Conservation (phyloP, 2,797 vertebrate species). For the Halcyon smyrnensis region DNA sequence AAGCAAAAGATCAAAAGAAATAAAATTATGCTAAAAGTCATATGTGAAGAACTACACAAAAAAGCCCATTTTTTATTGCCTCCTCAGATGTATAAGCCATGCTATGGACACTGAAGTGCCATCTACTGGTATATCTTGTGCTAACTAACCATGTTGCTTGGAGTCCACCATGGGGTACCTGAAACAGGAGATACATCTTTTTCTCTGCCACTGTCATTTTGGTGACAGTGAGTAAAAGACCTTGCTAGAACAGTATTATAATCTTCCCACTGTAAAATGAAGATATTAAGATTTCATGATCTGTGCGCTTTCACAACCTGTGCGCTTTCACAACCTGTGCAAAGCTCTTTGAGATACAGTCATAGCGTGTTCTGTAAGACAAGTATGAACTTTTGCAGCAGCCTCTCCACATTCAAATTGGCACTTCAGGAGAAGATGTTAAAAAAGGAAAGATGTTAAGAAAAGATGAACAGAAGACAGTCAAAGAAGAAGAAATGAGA, state of each 20-base stretch:
- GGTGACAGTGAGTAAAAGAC: not conserved
- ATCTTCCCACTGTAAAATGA: not conserved
- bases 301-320: not conserved
- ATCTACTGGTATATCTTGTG: slow-evolving; percentile 22
- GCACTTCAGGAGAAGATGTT: not conserved
- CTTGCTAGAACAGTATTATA: not conserved
- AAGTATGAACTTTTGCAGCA: not conserved
- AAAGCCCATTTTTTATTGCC: not conserved
- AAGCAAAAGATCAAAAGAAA: not conserved
- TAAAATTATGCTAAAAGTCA: not conserved
- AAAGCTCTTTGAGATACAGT: not conserved
- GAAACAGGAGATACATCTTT: not conserved
- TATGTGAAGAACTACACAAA: not conserved
- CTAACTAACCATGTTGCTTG: not conserved
- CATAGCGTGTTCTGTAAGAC: not conserved
- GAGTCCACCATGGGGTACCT: not conserved
- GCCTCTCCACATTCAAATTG: not conserved
- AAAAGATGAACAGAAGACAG: not conserved
- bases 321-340: not conserved
- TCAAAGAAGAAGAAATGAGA: not conserved
- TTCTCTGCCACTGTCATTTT: not conserved
- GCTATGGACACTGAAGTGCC: slow-evolving; percentile 15
- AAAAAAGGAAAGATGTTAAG: not conserved
- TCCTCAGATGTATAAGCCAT: not conserved
- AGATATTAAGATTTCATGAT: not conserved